Evolutionary conservation across 2,797 vertebrate species (phyloP).

Genomic region (Arrhamphus sclerolepis): DNA sequence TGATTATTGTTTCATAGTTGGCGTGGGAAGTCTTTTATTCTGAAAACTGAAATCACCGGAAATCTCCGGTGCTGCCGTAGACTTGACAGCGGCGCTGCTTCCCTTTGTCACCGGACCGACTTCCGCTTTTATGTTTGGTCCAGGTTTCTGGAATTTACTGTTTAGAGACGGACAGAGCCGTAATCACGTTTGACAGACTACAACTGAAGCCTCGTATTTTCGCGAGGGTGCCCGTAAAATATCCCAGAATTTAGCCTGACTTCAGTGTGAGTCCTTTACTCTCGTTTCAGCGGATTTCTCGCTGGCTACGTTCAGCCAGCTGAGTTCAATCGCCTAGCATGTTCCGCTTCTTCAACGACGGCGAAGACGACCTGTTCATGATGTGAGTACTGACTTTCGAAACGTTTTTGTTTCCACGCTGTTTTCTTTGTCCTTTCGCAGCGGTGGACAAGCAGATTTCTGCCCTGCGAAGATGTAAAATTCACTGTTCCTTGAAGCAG

Average conservation of each 20-base stretch:
- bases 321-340: conserved; percentile 76
- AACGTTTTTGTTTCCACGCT: not conserved
- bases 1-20: not conserved
- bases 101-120: conserved; percentile 83
- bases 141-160: conserved; percentile 73
- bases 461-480: not conserved
- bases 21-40: conserved; percentile 45
- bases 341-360: conserved; percentile 85
- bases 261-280: conserved; percentile 33
- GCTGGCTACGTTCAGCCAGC: conserved; percentile 80
- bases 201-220: not conserved
- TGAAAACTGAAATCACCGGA: conserved; percentile 41
- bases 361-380: conserved; percentile 85
- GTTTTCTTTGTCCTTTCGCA: not conserved
- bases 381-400: conserved; percentile 78
- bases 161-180: conserved; percentile 10
- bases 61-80: conserved; percentile 8
- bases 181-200: conserved; percentile 16
- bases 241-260: conserved; percentile 10
- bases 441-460: not conserved
- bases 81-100: conserved; percentile 61
- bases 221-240: not conserved
- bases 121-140: conserved; percentile 80
- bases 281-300: conserved; percentile 64
- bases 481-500: conserved; percentile 37